A percentile compares a stretch with the other conserved stretches of the same genome.
Evolutionary conservation across 2,888 invertebrate species (phyloP).

Genomic region (Napeogenes inachia): DNA sequence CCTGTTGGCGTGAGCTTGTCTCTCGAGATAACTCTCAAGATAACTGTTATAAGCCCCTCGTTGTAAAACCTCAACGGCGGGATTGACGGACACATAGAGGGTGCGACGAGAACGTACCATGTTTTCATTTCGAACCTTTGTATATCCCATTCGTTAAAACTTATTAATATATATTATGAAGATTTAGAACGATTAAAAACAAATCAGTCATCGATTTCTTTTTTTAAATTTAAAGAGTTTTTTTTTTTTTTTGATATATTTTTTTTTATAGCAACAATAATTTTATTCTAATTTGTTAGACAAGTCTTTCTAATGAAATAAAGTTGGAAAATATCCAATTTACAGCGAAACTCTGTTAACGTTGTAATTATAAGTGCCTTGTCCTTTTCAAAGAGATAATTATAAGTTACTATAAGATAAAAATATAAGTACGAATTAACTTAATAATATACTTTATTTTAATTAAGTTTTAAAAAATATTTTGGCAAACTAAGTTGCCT

Average conservation of each 20-base stretch:
- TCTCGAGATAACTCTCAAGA: constrained; percentile 47
- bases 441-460: too few relatives aligned
- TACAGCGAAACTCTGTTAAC: not conserved
- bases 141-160: constrained; percentile 5
- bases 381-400: constrained; percentile 4
- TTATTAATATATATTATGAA: too few relatives aligned
- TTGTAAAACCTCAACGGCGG: constrained; percentile 58
- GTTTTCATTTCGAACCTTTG: constrained; percentile 48
- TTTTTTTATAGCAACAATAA: not conserved
- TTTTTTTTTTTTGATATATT: too few relatives aligned
- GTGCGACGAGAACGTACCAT: constrained; percentile 50
- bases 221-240: too few relatives aligned
- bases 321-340: not conserved
- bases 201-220: too few relatives aligned
- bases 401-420: not conserved
- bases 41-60: constrained; percentile 52
- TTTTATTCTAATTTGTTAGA: not conserved
- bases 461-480: too few relatives aligned
- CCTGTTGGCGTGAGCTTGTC: constrained; percentile 55
- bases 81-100: constrained; percentile 59
- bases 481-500: too few relatives aligned
- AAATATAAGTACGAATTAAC: not conserved
- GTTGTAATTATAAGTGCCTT: not conserved
- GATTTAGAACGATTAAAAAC: too few relatives aligned
- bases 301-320: not conserved